A percentile compares a stretch with the other conserved stretches of the same genome.
phyloP scores from a whole-genome alignment of 2,888 invertebrate species.

The Gerris lacustris region DNA sequence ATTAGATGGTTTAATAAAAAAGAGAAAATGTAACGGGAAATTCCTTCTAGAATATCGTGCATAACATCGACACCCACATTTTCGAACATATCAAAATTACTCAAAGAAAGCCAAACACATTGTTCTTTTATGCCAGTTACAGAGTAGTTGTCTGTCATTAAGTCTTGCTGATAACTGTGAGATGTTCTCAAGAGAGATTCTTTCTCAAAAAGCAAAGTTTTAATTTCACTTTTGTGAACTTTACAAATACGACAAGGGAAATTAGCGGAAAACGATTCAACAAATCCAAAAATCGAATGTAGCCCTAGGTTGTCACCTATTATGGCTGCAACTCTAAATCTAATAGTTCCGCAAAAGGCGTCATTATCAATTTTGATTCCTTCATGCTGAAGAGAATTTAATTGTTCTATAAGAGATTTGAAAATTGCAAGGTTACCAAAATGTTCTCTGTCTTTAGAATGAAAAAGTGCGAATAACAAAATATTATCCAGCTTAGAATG shows the following conservation, averaged over 20 bases:
- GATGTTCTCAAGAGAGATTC: not conserved
- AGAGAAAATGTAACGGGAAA: not conserved
- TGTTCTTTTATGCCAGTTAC: not conserved
- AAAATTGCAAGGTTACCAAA: not conserved
- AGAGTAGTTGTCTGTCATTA: not conserved
- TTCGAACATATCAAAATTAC: not conserved
- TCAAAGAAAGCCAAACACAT: not conserved
- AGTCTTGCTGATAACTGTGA: not conserved
- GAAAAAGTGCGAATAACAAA: not conserved
- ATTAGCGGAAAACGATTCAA: slow-evolving; percentile 12
- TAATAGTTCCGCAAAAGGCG: slow-evolving; percentile 1
- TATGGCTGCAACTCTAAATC: slow-evolving; percentile 12
- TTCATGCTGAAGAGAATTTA: not conserved
- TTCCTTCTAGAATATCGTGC: not conserved
- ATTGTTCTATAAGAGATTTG: not conserved
- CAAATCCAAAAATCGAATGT: slow-evolving; percentile 15
- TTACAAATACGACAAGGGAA: slow-evolving; percentile 13
- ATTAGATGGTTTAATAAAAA: not conserved
- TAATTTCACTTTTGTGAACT: slow-evolving; percentile 9
- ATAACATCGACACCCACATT: too few relatives aligned
- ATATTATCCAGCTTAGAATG: not conserved
- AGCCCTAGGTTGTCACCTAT: slow-evolving; percentile 15
- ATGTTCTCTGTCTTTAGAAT: not conserved
- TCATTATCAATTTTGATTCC: slow-evolving; percentile 11
- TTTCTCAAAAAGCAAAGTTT: not conserved